Evolutionary conservation across 2,797 vertebrate species (phyloP), one percentile per base, ranked within the genome.

Genomic region (Karalla daura): DNA sequence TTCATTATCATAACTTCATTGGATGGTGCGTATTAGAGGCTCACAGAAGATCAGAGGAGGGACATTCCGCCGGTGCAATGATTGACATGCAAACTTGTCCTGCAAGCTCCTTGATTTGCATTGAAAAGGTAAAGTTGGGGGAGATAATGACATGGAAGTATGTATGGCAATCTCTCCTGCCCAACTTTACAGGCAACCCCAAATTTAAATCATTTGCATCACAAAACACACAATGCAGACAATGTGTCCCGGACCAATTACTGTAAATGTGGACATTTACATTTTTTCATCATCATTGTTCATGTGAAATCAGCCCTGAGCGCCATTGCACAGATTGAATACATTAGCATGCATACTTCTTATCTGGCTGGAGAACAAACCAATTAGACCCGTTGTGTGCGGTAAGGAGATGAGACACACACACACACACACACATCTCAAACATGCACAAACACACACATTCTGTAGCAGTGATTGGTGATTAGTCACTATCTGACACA

Each of bases 251-350:
- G 64, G 78, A 83, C 82, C 75, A 87, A 91, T 93, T 91, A 92
- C 91, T 90, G 89, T 90, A 91, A 86, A 90, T 51, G 85, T 78
- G 76, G 66, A 66, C 81, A 80, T 93, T 89, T 88, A 88, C 86
- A 91, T 91, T 87, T 90, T 83, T 85, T 69, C 86, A 68, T 92
- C 88, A 86, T 81, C 84, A 92, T 92, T 93, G 91, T 94, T 89
- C 55, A 25, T 80, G 89, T 88, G 78, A 90, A 93, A 93, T 88
- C 60, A 84, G 67, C 74, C 73, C 70, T 89, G 91, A 93, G 81
- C 91, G 78, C 88, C 90, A 81, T 89, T 45, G 5, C 69, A 45
- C 62, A 56, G 74, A 67, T 28, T 88, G 85, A 91, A 88, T 74
- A 83, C 72, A 89, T 92, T 89, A 86, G 75, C 74, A 86, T 86